These are phyloP conservation scores for Vulpes vulpes DNA, from an alignment of 2,113 vertebrate species.

Conservation along the genomic window DNA sequence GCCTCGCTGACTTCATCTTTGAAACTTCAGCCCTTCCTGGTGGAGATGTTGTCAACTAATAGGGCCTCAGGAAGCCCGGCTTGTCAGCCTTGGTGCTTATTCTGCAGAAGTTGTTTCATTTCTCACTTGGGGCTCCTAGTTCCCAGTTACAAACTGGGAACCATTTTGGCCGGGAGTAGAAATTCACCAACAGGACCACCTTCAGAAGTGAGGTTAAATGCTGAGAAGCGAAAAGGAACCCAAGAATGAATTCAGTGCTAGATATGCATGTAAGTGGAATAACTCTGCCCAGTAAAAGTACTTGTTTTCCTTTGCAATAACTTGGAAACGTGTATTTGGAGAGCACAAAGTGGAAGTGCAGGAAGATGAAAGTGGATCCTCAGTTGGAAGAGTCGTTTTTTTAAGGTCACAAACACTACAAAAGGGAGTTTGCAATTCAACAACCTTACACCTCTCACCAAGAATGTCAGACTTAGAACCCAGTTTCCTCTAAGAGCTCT, in stretches of 20 bases:
- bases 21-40: background rate
- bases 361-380: background rate
- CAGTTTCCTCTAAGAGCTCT: background rate
- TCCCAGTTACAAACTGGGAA: background rate
- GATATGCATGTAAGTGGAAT: background rate
- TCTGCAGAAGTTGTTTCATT: background rate
- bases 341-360: background rate
- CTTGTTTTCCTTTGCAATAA: background rate
- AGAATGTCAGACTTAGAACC: constrained; percentile 43
- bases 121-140: background rate
- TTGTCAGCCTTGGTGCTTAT: background rate
- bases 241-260: background rate
- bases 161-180: background rate
- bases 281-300: background rate
- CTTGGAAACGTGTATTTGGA: constrained; percentile 21
- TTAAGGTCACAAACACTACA: constrained; percentile 15
- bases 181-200: background rate
- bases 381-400: background rate
- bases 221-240: background rate
- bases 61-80: background rate
- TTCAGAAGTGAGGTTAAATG: background rate
- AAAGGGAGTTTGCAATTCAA: constrained; percentile 10
- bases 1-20: background rate
- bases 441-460: background rate
- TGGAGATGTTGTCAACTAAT: background rate